Evolutionary conservation across 2,797 vertebrate species (phyloP), one percentile per base, ranked within the genome.

Genomic region (Premnoplex brunnescens): DNA sequence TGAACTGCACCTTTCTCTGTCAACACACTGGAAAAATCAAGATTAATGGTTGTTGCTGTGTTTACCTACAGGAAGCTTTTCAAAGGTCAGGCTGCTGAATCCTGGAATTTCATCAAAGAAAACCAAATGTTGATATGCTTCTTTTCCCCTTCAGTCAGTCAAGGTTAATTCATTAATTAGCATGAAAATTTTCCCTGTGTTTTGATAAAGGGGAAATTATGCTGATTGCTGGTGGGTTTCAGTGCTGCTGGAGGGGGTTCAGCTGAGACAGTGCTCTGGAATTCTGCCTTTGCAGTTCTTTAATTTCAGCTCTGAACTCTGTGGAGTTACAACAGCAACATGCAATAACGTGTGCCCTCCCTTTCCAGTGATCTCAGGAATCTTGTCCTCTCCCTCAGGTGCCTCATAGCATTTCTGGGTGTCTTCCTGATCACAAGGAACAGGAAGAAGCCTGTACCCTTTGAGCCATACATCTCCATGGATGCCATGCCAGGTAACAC

Each of bases 391-490:
- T 88, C 86, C 86, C 67, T 46, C 96, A 99, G 99, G 94, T 98
- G 98, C 95, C 97, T 98, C 36, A 76, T 98, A 20, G 99, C 99
- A 24, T 99, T 99, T 97, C 93, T 99, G 68, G 99, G 99, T 1
- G 99, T 99, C 39, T 99, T 99, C 96, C 96, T 99, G 85, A 99
- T 99, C 96, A 99, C 99, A 2, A 98, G 98, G 78, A 99, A 98
- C 62, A 98, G 98, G 96, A 99, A 98, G 97, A 99, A 97, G 93
- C 78, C 97, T 30, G 98, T 99, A 69, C 96, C 97, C 4, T 99
- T 99, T 88, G 99, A 99, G 96, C 99, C 99, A 0, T 99, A 99
- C 78, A 99, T 99, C 91, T 99, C 99, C 6, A 99, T 99, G 99
- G 99, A 99, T 87, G 98, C 99, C 97, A 97, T 98, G 96, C 98